Percentiles rank a stretch among this genome's conserved stretches.
These are phyloP conservation scores for Eilema griseolum DNA, from an alignment of 2,888 invertebrate species.

Conservation along the genomic window DNA sequence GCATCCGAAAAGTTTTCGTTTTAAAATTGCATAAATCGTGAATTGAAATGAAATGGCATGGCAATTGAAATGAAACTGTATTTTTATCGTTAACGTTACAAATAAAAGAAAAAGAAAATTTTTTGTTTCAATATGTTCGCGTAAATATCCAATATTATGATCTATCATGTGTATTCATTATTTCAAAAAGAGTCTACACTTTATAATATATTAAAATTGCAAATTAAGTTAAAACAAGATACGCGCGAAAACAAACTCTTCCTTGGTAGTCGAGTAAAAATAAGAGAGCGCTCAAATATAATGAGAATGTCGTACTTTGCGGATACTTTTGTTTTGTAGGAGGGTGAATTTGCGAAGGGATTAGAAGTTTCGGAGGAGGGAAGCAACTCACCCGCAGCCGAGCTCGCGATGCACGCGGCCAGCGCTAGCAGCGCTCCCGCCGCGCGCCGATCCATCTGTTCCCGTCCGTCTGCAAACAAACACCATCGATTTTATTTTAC, in stretches of 20 bases:
- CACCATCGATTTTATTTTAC: constrained; percentile 34
- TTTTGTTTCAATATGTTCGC: background rate
- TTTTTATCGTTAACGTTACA: background rate
- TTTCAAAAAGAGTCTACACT: too few relatives aligned
- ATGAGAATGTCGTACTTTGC: constrained; percentile 17
- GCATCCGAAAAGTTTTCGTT: too few relatives aligned
- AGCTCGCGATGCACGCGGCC: constrained; percentile 82
- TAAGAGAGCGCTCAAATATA: background rate
- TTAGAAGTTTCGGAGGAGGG: background rate
- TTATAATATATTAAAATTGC: too few relatives aligned
- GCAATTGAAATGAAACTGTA: background rate
- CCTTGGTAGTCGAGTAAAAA: background rate
- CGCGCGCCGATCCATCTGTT: constrained; percentile 85
- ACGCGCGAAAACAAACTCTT: background rate
- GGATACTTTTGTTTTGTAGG: background rate
- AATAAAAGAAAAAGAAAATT: too few relatives aligned
- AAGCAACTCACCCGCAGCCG: constrained; percentile 74
- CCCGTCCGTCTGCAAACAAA: constrained; percentile 77
- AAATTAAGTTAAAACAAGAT: background rate
- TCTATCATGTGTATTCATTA: background rate
- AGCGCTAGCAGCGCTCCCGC: constrained; percentile 85
- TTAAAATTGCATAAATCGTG: background rate
- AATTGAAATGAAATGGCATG: too few relatives aligned
- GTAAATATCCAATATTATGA: background rate
- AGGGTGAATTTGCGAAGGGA: background rate